Base-by-base conservation (phyloP, 1,140 invertebrate species). In the Heterodera schachtii region DNA sequence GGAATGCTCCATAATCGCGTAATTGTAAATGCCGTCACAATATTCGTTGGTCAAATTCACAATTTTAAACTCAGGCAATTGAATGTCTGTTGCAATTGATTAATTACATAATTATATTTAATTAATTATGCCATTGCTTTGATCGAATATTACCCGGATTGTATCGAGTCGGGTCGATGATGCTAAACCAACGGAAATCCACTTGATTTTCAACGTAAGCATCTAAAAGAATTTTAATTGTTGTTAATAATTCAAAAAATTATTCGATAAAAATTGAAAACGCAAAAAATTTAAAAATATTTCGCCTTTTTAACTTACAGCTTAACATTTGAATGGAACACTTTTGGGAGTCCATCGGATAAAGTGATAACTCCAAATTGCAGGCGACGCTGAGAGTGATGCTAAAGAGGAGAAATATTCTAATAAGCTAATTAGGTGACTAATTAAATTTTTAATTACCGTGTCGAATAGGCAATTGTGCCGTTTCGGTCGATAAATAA, bases 401-500 rank as follows among this genome's bases (percentile, higher is more conserved):
- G 75, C 86, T 84, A 44, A 47, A 78, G 60, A n/a, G 13, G 47
- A 46, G 16, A 19, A 19, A 16, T 44, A 75, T 31, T 31, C 31
- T 31, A 31, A 31, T 31, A 31, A 31, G 31, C 31, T 31, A 31
- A 31, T 31, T 31, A 1, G 31, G 31, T 31, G 31, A 31, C 31
- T 47, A 16, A 16, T 49, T 13, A 43, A 44, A 31, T 44, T 11
- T 75, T 41, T 44, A 47, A 11, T 47, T 19, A 69, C 77, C 91
- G 86, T 31, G 87, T 87, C 19, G 89, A 90, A 77, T 91, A 91
- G 7, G 90, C 85, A 21, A 91, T 86, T 13, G 82, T 86, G 8
- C 91, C 91, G 60, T 90, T 86, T 31, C 80, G 82, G 73, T 88
- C 87, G n/a, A 91, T 86, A 31, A 90, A 87, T 69, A 92, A 81